Evolutionary conservation across 2,113 vertebrate genomes (phyloP), one percentile per base, ranked within the genome.

Genomic region (Notarius quadriscutis): DNA sequence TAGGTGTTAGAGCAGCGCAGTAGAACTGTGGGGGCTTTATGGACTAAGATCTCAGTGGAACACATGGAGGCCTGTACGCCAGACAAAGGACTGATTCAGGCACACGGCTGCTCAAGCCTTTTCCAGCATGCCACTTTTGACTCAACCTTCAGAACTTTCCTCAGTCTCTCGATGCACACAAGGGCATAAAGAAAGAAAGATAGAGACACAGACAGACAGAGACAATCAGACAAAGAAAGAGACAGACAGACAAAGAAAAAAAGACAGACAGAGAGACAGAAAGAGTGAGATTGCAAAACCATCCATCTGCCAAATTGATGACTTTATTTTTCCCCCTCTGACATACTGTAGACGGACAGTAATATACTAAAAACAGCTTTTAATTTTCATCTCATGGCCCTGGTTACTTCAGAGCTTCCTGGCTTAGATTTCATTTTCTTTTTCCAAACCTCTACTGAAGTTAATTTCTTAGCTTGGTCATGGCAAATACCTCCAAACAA

Each of bases 61-160:
- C 91, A 91, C 91, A 91, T 27, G 50, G 87, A 91, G 92, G 92
- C 92, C 92, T 91, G 83, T 84, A 84, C 48, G 48, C 65, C 83
- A 93, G 90, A 96, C 95, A 96, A 96, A 96, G 95, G 90, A 88
- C 81, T 89, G 92, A 96, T 95, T 96, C 93, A 96, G 94, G 88
- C 57, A 86, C 25, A 89, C 83, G 84, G 84, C 51, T 17, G 4
- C 58, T 20, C 78, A 0, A 72, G 83, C 65, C 81, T 84, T 82
- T 82, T 63, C 75, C 83, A 85, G 77, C 83, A 62, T 57, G n/a
- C 90, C 86, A 82, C 90, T 87, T 89, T 87, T 90, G 88, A 90
- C 75, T 89, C 92, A 91, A 94, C 86, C 88, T 87, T 88, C 60
- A 74, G 84, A 90, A 83, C 79, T 87, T 77, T 72, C 90, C 91